Evolutionary conservation across 2,888 invertebrate species (phyloP).

Genomic region (Lochmaea capreae): DNA sequence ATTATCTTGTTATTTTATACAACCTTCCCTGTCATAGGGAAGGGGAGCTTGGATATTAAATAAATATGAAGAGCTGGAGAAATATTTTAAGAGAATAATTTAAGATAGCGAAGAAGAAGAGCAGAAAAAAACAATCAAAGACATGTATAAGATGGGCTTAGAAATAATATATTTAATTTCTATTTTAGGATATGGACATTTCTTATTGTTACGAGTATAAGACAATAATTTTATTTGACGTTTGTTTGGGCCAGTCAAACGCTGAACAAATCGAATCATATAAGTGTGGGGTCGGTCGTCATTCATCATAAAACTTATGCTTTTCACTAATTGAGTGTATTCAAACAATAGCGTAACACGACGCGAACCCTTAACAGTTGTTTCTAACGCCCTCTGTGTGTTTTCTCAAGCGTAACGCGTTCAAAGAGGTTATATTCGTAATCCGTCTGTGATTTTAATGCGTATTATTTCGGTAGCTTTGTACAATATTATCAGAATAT

Average conservation of each 20-base stretch:
- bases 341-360: constrained; percentile 62
- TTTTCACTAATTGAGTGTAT: constrained; percentile 64
- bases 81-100: too few species aligned
- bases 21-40: too few species aligned
- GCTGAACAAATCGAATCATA: constrained; percentile 1
- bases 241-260: constrained; percentile 1
- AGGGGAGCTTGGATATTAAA: too few species aligned
- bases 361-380: constrained; percentile 57
- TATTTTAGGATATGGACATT: too few species aligned
- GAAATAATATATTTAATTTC: background rate
- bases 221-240: background rate
- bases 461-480: constrained; percentile 64
- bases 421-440: constrained; percentile 62
- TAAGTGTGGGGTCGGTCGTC: background rate
- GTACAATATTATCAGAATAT: constrained; percentile 57
- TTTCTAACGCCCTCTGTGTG: constrained; percentile 58
- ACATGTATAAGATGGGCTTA: too few species aligned
- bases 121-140: background rate
- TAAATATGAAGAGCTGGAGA: too few species aligned
- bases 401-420: constrained; percentile 62
- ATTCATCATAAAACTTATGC: constrained; percentile 54
- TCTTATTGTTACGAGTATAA: too few species aligned
- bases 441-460: constrained; percentile 65
- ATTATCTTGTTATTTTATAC: too few species aligned
- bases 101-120: too few species aligned